A percentile compares a stretch with the other conserved stretches of the same genome.
Conservation (phyloP, 2,113 vertebrate species). For the Cryptomyrus ogoouensis region DNA sequence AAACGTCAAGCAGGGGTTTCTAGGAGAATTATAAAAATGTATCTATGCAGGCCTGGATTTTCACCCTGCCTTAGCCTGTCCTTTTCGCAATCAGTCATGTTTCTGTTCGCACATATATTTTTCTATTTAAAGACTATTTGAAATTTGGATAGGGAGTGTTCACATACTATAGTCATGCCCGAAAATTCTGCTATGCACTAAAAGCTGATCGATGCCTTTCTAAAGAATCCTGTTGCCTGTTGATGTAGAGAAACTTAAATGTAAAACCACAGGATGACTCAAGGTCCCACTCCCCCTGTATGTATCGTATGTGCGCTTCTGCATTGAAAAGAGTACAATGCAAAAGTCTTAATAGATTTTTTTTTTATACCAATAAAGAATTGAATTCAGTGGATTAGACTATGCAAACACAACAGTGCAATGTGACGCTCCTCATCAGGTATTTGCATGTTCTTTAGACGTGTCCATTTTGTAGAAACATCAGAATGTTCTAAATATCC, state of each 20-base stretch:
- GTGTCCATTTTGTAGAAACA: not conserved
- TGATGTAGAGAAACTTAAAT: constrained; percentile 68
- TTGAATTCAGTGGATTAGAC: constrained; percentile 23
- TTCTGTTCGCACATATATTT: not conserved
- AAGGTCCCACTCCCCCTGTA: constrained; percentile 49
- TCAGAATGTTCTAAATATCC: not conserved
- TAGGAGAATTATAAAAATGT: not conserved
- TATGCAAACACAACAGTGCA: constrained; percentile 55
- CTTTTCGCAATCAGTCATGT: not conserved
- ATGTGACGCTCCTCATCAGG: constrained; percentile 31
- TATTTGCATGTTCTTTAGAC: not conserved
- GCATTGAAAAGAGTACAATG: constrained; percentile 72
- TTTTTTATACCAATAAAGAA: constrained; percentile 51
- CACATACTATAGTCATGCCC: constrained; percentile 58
- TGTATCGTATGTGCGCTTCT: constrained; percentile 51
- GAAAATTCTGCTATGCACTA: constrained; percentile 85
- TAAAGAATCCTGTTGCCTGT: constrained; percentile 84
- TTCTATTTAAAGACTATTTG: not conserved
- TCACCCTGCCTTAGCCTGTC: not conserved
- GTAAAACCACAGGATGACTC: constrained; percentile 35
- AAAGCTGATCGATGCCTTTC: constrained; percentile 85
- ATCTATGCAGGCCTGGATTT: not conserved
- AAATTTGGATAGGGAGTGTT: not conserved
- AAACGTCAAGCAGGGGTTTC: not conserved
- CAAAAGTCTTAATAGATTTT: constrained; percentile 63